Conservation (phyloP, 2,113 vertebrate species). For the Lagopus leucura region DNA sequence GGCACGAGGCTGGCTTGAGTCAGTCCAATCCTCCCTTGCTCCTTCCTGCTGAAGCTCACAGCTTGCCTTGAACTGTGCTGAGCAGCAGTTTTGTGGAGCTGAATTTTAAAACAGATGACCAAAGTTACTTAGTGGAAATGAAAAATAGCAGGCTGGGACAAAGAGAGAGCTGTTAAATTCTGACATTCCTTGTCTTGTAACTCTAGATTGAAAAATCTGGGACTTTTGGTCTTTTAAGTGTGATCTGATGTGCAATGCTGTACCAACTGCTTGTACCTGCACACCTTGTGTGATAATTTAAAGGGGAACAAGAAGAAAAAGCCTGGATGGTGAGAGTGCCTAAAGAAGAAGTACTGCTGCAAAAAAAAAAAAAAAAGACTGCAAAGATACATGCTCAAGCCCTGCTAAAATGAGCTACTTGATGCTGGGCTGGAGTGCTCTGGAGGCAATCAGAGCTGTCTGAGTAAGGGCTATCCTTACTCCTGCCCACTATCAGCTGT, state of each 20-base stretch:
- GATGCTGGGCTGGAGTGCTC: neutral
- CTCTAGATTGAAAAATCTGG: neutral
- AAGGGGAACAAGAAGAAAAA: neutral
- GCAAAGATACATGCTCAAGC: neutral
- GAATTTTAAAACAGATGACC: neutral
- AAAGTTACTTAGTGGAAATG: neutral
- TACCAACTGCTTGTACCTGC: neutral
- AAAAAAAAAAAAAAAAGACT: too few relatives aligned
- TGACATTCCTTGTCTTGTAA: neutral
- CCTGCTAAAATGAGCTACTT: neutral
- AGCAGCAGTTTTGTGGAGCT: neutral
- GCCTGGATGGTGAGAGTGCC: neutral
- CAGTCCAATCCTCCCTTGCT: neutral
- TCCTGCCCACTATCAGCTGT: neutral
- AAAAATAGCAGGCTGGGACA: neutral
- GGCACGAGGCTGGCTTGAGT: neutral
- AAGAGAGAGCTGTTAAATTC: neutral
- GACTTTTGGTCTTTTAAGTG: neutral
- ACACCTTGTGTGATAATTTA: neutral
- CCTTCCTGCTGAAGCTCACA: neutral
- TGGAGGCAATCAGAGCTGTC: neutral
- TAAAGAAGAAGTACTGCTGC: neutral
- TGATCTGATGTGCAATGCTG: neutral
- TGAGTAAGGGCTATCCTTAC: neutral
- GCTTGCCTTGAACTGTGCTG: neutral